phyloP scores from a whole-genome alignment of 1,140 invertebrate species.

The Aphelenchoides fujianensis region DNA sequence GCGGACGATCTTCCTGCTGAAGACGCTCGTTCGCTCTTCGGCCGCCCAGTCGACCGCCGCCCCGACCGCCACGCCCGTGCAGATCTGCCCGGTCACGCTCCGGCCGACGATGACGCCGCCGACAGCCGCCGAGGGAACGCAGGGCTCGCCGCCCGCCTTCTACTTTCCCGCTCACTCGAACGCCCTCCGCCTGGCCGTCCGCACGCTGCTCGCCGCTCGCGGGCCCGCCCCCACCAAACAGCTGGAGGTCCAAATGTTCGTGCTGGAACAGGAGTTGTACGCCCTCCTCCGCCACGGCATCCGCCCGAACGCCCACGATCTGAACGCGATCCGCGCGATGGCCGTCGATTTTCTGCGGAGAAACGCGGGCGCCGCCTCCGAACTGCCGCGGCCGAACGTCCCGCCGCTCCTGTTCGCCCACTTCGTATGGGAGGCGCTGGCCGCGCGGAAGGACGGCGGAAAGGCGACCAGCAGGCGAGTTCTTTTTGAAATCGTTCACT shows the following conservation, averaged over 20 bases:
- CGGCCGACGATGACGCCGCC: neutral
- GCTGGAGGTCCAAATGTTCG: slow-evolving; percentile 43
- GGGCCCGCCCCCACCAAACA: slow-evolving; percentile 41
- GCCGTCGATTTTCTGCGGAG: slow-evolving; percentile 23
- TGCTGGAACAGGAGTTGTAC: slow-evolving; percentile 28
- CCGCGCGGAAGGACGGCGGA: neutral
- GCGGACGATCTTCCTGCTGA: slow-evolving; percentile 33
- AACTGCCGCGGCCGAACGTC: slow-evolving; percentile 4
- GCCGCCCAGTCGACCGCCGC: neutral
- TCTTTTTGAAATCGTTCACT: no score
- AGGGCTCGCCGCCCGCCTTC: neutral
- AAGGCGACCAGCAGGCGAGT: no score
- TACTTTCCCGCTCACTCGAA: neutral
- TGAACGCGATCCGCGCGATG: slow-evolving; percentile 27
- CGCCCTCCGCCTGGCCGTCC: slow-evolving; percentile 33
- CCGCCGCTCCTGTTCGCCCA: slow-evolving; percentile 36
- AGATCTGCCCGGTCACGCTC: slow-evolving; percentile 16
- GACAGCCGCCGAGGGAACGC: neutral
- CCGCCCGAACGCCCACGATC: neutral
- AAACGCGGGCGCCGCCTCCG: neutral
- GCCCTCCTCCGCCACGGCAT: neutral
- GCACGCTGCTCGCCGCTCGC: slow-evolving; percentile 26
- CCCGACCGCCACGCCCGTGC: neutral
- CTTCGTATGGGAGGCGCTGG: slow-evolving; percentile 36
- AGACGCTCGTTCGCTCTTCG: slow-evolving; percentile 16